phyloP scores from a whole-genome alignment of 1,140 invertebrate genomes.

The Rhopalosiphum maidis region DNA sequence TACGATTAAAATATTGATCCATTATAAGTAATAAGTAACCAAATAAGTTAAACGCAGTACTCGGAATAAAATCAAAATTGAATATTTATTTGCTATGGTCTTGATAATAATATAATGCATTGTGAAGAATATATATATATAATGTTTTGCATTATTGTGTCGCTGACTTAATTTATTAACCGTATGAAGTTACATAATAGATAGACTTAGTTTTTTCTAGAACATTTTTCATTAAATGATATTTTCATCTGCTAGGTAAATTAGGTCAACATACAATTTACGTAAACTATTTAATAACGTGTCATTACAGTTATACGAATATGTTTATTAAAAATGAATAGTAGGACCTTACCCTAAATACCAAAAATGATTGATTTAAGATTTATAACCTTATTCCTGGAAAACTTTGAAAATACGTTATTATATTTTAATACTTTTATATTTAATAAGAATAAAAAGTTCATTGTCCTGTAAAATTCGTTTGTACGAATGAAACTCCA shows the following conservation, averaged over 20 bases:
- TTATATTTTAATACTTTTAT: background rate
- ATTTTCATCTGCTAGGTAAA: background rate
- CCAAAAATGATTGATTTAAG: background rate
- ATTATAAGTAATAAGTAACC: background rate
- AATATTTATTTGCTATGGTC: background rate
- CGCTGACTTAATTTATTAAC: background rate
- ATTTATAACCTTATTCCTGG: background rate
- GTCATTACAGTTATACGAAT: background rate
- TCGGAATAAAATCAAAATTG: background rate
- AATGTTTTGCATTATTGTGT: background rate
- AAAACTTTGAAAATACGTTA: background rate
- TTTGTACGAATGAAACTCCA: background rate
- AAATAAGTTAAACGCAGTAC: background rate
- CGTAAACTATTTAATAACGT: background rate
- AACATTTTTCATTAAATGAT: background rate
- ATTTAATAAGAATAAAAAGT: background rate
- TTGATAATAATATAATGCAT: background rate
- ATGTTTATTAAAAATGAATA: background rate
- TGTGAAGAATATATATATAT: background rate
- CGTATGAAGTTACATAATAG: background rate
- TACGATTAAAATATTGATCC: background rate
- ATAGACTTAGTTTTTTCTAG: background rate
- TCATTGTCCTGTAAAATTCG: background rate
- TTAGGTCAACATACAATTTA: background rate
- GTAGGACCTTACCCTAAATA: background rate